A percentile compares a stretch with the other conserved stretches of the same genome.
These are phyloP conservation scores for Heteromormyrus szaboi DNA, from an alignment of 2,797 vertebrate species.

Conservation along the genomic window DNA sequence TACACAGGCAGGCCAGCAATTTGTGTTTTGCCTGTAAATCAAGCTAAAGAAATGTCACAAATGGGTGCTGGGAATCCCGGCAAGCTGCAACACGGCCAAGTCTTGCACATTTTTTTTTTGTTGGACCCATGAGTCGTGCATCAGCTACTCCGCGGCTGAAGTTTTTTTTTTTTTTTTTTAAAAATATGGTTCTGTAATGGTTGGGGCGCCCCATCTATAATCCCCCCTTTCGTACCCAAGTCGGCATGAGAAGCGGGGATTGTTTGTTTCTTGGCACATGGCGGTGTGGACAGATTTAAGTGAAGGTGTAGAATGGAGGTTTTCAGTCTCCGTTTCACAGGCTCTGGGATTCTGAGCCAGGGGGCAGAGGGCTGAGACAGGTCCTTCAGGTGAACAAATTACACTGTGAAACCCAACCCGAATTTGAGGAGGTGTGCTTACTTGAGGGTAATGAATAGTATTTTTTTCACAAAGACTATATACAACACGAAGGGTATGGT, in stretches of 20 bases:
- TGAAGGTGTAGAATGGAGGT: slow-evolving; percentile 13
- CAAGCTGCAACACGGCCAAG: slow-evolving; percentile 19
- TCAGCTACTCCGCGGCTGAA: neutral
- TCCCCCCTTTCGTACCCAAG: neutral
- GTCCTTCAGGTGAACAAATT: slow-evolving; percentile 15
- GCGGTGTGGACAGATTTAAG: slow-evolving; percentile 22
- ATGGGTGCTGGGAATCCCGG: slow-evolving; percentile 24
- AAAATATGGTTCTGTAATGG: slow-evolving; percentile 16
- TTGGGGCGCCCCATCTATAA: slow-evolving; percentile 8
- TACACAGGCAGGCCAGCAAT: slow-evolving; percentile 19
- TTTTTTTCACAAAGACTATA: neutral
- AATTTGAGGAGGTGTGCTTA: neutral
- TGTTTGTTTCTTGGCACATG: slow-evolving; percentile 18
- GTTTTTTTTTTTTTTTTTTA: slow-evolving; percentile 12
- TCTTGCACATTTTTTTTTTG: slow-evolving; percentile 17
- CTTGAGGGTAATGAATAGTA: neutral
- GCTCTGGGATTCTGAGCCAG: slow-evolving; percentile 8
- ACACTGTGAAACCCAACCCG: neutral
- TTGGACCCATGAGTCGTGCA: neutral
- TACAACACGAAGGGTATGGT: neutral
- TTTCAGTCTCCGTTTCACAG: slow-evolving; percentile 11
- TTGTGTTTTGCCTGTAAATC: slow-evolving; percentile 26
- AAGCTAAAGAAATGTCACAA: slow-evolving; percentile 20
- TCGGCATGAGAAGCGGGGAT: slow-evolving; percentile 11
- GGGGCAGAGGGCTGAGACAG: neutral